phyloP scores from a whole-genome alignment of 1,140 invertebrate species.

The Cardiocondyla obscurior region DNA sequence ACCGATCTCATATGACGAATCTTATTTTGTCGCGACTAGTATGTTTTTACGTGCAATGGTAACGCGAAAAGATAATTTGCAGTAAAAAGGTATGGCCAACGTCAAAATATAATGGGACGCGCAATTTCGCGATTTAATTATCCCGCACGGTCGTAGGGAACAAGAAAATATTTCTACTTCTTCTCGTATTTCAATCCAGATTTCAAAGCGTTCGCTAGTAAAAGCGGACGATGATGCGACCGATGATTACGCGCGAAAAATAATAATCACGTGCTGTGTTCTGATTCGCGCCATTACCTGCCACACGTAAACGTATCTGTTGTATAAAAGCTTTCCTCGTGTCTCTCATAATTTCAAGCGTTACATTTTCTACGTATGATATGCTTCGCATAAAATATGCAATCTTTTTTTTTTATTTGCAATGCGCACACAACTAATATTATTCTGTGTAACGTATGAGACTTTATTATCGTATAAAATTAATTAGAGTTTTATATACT shows the following conservation, averaged over 20 bases:
- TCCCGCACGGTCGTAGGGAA: neutral
- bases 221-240: neutral
- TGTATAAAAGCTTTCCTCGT: neutral
- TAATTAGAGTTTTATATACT: neutral
- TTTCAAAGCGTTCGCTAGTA: constrained; percentile 12
- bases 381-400: neutral
- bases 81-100: neutral
- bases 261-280: neutral
- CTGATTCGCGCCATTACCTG: constrained; percentile 2
- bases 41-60: constrained; percentile 1
- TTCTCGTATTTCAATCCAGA: constrained; percentile 8
- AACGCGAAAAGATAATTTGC: neutral
- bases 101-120: constrained; percentile 14
- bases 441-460: neutral
- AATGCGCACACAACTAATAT: neutral
- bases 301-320: neutral
- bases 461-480: neutral
- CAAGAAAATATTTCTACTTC: constrained; percentile 37
- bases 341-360: constrained; percentile 3
- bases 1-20: neutral
- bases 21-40: neutral
- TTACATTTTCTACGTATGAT: neutral
- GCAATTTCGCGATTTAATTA: constrained; percentile 38
- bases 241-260: constrained; percentile 34
- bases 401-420: neutral